A percentile compares a stretch with the other conserved stretches of the same genome.
These are phyloP conservation scores for Nannoperca australis DNA, from an alignment of 2,797 vertebrate genomes.

Conservation along the genomic window DNA sequence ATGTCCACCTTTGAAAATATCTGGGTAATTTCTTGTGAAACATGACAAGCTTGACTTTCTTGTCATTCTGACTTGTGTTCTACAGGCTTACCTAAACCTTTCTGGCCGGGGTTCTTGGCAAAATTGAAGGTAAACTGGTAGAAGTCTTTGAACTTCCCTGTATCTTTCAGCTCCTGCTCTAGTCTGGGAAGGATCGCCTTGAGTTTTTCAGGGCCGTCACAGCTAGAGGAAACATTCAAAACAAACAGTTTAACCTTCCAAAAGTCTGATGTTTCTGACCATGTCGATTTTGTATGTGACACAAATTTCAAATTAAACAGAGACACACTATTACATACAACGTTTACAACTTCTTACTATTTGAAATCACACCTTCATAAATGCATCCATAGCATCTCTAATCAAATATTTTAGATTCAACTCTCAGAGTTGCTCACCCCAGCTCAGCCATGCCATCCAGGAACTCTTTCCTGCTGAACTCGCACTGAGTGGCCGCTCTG, in stretches of 20 bases:
- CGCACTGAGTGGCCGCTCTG: slow-evolving; percentile 95
- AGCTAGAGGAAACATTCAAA: slow-evolving; percentile 80
- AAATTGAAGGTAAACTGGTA: slow-evolving; percentile 98
- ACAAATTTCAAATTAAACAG: neutral
- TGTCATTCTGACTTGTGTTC: too few relatives aligned
- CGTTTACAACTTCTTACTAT: too few relatives aligned
- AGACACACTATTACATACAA: too few relatives aligned
- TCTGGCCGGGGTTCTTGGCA: slow-evolving; percentile 97
- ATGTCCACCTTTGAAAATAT: neutral
- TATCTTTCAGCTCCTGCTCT: slow-evolving; percentile 95
- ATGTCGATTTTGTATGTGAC: neutral
- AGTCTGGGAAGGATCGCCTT: slow-evolving; percentile 91
- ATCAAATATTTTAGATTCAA: slow-evolving; percentile 1
- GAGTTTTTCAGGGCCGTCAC: slow-evolving; percentile 94
- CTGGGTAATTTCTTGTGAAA: neutral
- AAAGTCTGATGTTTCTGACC: neutral
- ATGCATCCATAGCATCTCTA: neutral
- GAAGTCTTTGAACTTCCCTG: slow-evolving; percentile 95
- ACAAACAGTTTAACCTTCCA: slow-evolving; percentile 7
- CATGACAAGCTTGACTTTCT: neutral
- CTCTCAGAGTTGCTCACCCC: slow-evolving; percentile 85
- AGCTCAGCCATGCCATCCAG: slow-evolving; percentile 95
- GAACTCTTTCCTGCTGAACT: slow-evolving; percentile 98
- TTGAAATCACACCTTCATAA: neutral
- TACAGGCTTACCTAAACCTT: slow-evolving; percentile 91